Conservation (phyloP, 2,113 vertebrate species). For the Anoplopoma fimbria region DNA sequence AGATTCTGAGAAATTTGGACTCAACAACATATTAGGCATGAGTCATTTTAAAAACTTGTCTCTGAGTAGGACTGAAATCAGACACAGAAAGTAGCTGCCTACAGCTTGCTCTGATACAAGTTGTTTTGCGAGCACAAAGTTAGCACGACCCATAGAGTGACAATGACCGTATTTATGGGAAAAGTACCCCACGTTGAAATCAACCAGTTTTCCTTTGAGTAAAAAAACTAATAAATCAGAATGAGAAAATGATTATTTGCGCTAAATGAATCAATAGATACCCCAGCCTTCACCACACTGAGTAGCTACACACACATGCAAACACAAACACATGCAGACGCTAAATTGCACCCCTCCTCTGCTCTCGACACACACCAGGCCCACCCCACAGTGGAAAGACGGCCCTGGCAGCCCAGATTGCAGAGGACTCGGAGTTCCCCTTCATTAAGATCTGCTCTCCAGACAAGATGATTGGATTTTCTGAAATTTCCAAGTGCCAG, state of each 20-base stretch:
- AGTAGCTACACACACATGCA: neutral
- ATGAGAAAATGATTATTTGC: neutral
- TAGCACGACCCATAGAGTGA: neutral
- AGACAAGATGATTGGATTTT: constrained; percentile 98
- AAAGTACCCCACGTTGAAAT: neutral
- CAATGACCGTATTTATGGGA: neutral
- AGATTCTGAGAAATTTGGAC: neutral
- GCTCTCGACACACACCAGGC: constrained; percentile 77
- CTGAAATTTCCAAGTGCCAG: constrained; percentile 98
- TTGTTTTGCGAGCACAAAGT: neutral
- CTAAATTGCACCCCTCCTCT: neutral
- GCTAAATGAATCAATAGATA: neutral
- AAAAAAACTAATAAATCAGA: too few relatives aligned
- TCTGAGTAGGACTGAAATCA: neutral
- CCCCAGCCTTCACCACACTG: neutral
- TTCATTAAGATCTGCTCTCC: constrained; percentile 99
- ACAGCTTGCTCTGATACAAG: too few relatives aligned
- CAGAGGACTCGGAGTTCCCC: constrained; percentile 96
- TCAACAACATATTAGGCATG: neutral
- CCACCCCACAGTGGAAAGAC: constrained; percentile 97
- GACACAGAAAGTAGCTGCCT: neutral
- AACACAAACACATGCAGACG: neutral
- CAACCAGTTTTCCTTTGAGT: too few relatives aligned
- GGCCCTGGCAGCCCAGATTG: constrained; percentile 94
- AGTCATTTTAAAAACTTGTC: neutral